These are phyloP conservation scores for Labroides dimidiatus DNA, from an alignment of 2,797 vertebrate genomes.

Conservation along the genomic window DNA sequence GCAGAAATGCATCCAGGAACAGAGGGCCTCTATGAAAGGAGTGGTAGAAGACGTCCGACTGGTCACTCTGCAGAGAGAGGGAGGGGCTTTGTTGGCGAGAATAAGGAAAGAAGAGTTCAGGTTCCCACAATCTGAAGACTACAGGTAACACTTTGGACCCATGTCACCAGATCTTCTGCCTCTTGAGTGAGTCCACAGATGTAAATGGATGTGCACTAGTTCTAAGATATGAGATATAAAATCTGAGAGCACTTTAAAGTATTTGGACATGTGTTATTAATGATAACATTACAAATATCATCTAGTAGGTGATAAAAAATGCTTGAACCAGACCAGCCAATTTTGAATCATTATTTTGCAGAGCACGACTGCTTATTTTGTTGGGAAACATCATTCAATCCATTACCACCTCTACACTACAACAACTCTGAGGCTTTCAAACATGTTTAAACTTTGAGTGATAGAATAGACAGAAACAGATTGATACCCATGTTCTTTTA, in stretches of 20 bases:
- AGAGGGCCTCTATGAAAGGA: conserved; percentile 89
- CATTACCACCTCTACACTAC: neutral
- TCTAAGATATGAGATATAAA: too few species aligned
- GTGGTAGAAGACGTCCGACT: conserved; percentile 89
- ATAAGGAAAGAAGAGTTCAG: conserved; percentile 83
- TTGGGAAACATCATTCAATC: neutral
- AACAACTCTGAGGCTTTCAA: neutral
- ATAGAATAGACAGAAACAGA: too few species aligned
- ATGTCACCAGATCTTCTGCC: neutral
- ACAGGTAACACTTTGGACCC: conserved; percentile 68
- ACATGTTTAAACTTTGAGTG: too few species aligned
- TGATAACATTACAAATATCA: neutral
- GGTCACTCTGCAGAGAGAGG: conserved; percentile 89
- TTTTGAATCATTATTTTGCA: too few species aligned
- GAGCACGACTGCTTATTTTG: too few species aligned
- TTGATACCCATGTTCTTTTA: neutral
- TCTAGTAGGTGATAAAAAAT: neutral
- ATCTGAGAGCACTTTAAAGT: neutral
- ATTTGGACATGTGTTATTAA: neutral
- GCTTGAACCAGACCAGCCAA: too few species aligned
- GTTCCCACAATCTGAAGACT: conserved; percentile 84
- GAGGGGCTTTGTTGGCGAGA: conserved; percentile 88
- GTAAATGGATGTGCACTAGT: too few species aligned
- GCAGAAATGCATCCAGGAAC: conserved; percentile 81
- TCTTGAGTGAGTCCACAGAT: neutral